Evolutionary conservation across 2,797 vertebrate genomes (phyloP).

Genomic region (Urosaurus nigricauda): DNA sequence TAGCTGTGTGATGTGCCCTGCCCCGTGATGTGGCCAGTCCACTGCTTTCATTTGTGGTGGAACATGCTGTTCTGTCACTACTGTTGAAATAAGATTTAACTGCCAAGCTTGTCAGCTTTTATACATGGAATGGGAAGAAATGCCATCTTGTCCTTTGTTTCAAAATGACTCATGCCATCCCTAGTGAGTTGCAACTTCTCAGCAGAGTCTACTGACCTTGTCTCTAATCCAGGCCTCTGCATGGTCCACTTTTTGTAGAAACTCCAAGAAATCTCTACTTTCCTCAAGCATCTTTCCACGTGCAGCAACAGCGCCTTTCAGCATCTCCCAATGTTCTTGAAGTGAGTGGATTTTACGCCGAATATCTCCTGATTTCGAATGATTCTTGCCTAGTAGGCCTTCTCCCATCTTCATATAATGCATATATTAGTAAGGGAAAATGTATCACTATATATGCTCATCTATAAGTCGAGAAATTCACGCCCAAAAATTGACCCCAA

Average conservation of each 20-base stretch:
- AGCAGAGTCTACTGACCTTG: constrained; percentile 79
- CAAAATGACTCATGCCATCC: neutral
- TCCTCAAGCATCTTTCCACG: constrained; percentile 86
- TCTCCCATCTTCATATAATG: constrained; percentile 81
- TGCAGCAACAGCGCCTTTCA: constrained; percentile 81
- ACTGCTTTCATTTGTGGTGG: too few species aligned
- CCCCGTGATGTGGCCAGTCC: neutral
- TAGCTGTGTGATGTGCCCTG: neutral
- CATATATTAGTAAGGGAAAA: constrained; percentile 25
- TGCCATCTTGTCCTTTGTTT: neutral
- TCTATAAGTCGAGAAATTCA: too few species aligned
- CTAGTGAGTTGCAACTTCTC: constrained; percentile 7
- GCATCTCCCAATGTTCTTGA: constrained; percentile 83
- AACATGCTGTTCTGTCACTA: too few species aligned
- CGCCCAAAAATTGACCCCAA: too few species aligned
- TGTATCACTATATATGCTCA: neutral
- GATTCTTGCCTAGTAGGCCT: constrained; percentile 79
- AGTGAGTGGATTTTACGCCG: constrained; percentile 73
- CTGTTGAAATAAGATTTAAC: neutral
- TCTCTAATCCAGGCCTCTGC: constrained; percentile 92
- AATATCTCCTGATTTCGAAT: constrained; percentile 79
- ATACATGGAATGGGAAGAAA: neutral
- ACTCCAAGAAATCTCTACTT: constrained; percentile 87
- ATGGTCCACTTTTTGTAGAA: constrained; percentile 89
- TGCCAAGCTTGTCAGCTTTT: neutral